Conservation (phyloP, 2,888 invertebrate species). For the Clivina fossor region DNA sequence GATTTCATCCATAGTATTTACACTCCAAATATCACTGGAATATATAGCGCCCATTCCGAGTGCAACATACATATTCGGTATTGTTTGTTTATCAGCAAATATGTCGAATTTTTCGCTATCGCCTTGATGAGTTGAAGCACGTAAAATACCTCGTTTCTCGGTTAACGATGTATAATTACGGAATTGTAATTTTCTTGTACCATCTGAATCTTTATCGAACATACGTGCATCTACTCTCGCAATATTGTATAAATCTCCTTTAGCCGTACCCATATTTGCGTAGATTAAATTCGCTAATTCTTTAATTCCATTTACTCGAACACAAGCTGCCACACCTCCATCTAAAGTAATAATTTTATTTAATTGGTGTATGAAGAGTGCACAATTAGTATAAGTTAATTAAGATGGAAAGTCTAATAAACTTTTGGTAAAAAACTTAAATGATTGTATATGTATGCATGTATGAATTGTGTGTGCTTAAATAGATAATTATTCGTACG, state of each 20-base stretch:
- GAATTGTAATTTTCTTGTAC: slow-evolving; percentile 51
- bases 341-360: slow-evolving; percentile 43
- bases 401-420: too few relatives aligned
- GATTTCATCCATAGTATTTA: slow-evolving; percentile 48
- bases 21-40: slow-evolving; percentile 46
- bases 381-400: too few relatives aligned
- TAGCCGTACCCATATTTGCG: slow-evolving; percentile 47
- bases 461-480: too few relatives aligned
- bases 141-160: slow-evolving; percentile 51
- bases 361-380: too few relatives aligned
- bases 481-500: too few relatives aligned
- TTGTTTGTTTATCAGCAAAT: slow-evolving; percentile 48
- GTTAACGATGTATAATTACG: slow-evolving; percentile 51
- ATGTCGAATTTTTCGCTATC: slow-evolving; percentile 43
- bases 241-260: slow-evolving; percentile 47
- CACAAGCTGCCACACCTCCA: slow-evolving; percentile 52
- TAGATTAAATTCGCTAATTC: slow-evolving; percentile 50
- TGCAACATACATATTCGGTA: slow-evolving; percentile 49
- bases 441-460: too few relatives aligned
- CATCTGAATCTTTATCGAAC: slow-evolving; percentile 44
- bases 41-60: slow-evolving; percentile 48
- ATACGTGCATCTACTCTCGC: slow-evolving; percentile 44
- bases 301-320: slow-evolving; percentile 47
- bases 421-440: too few relatives aligned
- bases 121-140: slow-evolving; percentile 45